Evolutionary conservation across 2,888 invertebrate species (phyloP), one percentile per base, ranked within the genome.

Genomic region (Mesoligia furuncula): DNA sequence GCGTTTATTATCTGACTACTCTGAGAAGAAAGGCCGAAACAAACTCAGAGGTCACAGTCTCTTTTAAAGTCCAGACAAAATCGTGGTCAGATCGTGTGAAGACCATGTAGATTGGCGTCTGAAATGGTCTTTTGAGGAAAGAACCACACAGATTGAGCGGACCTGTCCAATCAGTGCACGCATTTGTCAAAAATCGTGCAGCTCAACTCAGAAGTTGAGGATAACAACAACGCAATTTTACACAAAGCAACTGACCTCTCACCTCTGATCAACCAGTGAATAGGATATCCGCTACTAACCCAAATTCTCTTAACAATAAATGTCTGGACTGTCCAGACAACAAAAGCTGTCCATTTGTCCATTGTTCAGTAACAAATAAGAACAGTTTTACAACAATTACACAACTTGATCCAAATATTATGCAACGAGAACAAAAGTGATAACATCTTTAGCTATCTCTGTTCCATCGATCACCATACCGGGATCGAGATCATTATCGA

Each of bases 401-500:
- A 76, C 68, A 85, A 85, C n/a, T 54, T 48, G 73, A 64, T 79
- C 77, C 27, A 72, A 77, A 79, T 76, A 77, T 85, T 83, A 77
- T 65, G 69, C 61, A 86, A 85, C 7, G 8, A 75, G 69, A 76
- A 74, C 66, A 67, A 77, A 67, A 72, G 5, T 51, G 84, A 83
- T 87, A 79, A 65, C 54, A 83, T 87, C 81, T 31, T 51, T 24
- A 42, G 64, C 24, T 67, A 79, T 83, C 80, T 85, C 51, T 45
- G 51, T 39, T 62, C 27, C n/a, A 80, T 79, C 80, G 79, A 79
- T 78, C 75, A 68, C 84, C 42, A 42, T 79, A 66, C 57, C 17
- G 45, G 71, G 54, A 84, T 79, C 71, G 79, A 85, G 85, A 79
- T 79, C 42, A 51, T 75, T 51, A 85, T 85, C 80, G 80, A 80